A percentile compares a stretch with the other conserved stretches of the same genome.
Evolutionary conservation across 2,888 invertebrate species (phyloP).

Genomic region (Polydesmus complanatus): DNA sequence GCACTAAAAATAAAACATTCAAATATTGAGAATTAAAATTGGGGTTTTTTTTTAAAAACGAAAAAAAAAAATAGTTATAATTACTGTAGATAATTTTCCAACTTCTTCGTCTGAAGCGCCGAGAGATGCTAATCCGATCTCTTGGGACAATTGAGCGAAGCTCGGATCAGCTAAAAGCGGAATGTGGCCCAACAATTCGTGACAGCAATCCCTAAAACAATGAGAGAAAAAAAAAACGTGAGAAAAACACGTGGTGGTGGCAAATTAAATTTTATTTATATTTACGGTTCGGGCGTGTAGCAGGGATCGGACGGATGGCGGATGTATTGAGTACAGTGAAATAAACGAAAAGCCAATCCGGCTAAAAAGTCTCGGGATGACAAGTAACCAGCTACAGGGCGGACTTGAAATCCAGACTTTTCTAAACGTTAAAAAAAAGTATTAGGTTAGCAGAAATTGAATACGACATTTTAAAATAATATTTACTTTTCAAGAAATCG

Average conservation of each 20-base stretch:
- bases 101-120: slow-evolving; percentile 92
- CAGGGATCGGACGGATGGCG: slow-evolving; percentile 93
- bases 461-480: slow-evolving; percentile 5
- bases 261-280: slow-evolving; percentile 23
- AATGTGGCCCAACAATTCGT: slow-evolving; percentile 93
- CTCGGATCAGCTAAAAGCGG: slow-evolving; percentile 86
- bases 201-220: slow-evolving; percentile 81
- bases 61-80: too few relatives aligned
- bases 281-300: slow-evolving; percentile 97
- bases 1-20: slow-evolving; percentile 44
- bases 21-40: background rate
- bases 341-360: slow-evolving; percentile 63
- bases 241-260: background rate
- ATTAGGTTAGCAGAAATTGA: background rate
- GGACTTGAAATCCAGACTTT: slow-evolving; percentile 76
- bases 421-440: slow-evolving; percentile 30
- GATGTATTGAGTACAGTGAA: slow-evolving; percentile 81
- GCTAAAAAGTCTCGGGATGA: slow-evolving; percentile 66
- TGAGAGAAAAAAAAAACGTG: background rate
- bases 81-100: slow-evolving; percentile 85
- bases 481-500: slow-evolving; percentile 61
- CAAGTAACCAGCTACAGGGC: slow-evolving; percentile 79
- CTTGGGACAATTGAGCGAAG: slow-evolving; percentile 97
- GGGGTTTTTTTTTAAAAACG: background rate
- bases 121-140: slow-evolving; percentile 85